Evolutionary conservation across 1,140 invertebrate species (phyloP).

Genomic region (Pogonomyrmex californicus): DNA sequence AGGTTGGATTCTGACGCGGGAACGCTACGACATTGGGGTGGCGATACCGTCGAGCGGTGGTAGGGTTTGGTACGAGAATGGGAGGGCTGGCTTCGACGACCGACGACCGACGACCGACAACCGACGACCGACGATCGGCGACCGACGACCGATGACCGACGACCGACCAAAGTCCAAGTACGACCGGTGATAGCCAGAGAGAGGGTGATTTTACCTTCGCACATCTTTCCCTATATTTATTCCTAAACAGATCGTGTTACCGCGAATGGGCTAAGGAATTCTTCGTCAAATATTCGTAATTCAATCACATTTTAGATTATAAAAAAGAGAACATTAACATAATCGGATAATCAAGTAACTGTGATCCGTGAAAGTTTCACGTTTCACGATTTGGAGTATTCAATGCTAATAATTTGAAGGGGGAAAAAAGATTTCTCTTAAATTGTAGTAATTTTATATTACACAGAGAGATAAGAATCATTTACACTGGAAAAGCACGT

Average conservation of each 20-base stretch:
- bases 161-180: constrained; percentile 23
- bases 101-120: constrained; percentile 53
- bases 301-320: neutral
- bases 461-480: neutral
- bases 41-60: constrained; percentile 47
- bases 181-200: neutral
- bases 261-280: constrained; percentile 50
- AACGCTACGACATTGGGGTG: constrained; percentile 50
- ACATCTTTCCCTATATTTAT: constrained; percentile 52
- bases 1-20: constrained; percentile 59
- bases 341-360: neutral
- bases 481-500: neutral
- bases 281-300: constrained; percentile 31
- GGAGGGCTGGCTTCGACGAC: constrained; percentile 47
- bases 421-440: neutral
- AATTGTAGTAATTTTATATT: neutral
- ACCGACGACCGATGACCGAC: constrained; percentile 20
- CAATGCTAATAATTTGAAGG: neutral
- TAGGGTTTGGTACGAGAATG: constrained; percentile 45
- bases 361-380: neutral
- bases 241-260: constrained; percentile 68
- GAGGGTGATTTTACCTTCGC: constrained; percentile 46
- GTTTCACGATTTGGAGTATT: neutral
- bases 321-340: neutral
- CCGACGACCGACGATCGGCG: constrained; percentile 43